Base-by-base conservation (phyloP, 1,140 invertebrate genomes). In the Ceratosolen fusciceps region DNA sequence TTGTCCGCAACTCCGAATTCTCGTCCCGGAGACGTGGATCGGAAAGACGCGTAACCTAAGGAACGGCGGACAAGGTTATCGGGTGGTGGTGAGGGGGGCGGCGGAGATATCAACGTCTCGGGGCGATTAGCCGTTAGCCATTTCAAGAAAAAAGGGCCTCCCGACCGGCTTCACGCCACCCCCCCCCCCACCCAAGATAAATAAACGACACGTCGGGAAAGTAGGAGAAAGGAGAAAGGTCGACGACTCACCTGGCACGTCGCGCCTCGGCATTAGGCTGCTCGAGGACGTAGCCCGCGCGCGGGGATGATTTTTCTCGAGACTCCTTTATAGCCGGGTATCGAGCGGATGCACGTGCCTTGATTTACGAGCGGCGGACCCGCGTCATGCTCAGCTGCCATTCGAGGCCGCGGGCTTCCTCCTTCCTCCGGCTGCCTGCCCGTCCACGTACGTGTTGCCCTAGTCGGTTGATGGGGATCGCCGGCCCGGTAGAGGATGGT, bases 261-360 rank as follows among this genome's bases (percentile, higher is more conserved):
- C 81, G 93, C 93, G 62, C n/a, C n/a, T 88, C 91, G 0, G 93
- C 93, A 7, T 92, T 93, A 56, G 92, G 83, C 0, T 86, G 79
- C 47, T 19, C 47, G 9, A 10, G 47, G 12, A 92, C 90, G 83
- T 92, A 91, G 19, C 93, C 93, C 14, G 93, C 92, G 83, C 14
- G 93, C 92, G 83, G 93, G 93, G 43, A 94, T 85, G 90, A 93
- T 93, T 39, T 91, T 88, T 67, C 58, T 47, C 2, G 90, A 90
- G 49, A 93, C 58, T 16, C 83, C 80, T 68, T 81, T 79, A 79
- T 82, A 81, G 37, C 67, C 60, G 39, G 87, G 86, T 80, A 88
- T 82, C 73, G 80, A 83, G 62, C 82, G 67, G 12, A 19, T 82
- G 84, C 91, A 92, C 47, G 82, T 86, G 21, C 81, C 76, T 79